These are phyloP conservation scores for Rhingia rostrata DNA, from an alignment of 2,888 invertebrate species.

Conservation along the genomic window DNA sequence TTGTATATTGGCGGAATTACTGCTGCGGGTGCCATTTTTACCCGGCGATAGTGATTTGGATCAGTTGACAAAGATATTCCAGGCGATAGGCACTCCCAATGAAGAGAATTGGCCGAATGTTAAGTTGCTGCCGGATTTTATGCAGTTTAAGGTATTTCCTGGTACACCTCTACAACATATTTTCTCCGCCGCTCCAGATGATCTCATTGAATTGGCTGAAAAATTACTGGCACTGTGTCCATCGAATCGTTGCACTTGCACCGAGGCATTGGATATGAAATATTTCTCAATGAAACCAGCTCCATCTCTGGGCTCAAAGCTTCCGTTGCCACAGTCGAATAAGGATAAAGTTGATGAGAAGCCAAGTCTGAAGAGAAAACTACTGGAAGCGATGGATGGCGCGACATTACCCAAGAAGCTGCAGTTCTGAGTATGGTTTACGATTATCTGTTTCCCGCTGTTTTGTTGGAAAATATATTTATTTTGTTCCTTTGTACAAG, in stretches of 20 bases:
- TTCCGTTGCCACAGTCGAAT: constrained; percentile 85
- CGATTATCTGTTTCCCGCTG: not conserved
- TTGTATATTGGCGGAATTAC: constrained; percentile 97
- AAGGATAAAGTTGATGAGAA: constrained; percentile 82
- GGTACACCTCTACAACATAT: constrained; percentile 94
- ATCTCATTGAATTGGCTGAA: constrained; percentile 92
- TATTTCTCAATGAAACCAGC: constrained; percentile 96
- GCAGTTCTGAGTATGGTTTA: constrained; percentile 83
- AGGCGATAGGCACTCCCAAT: constrained; percentile 96
- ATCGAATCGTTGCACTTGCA: constrained; percentile 90
- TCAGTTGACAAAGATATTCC: constrained; percentile 97
- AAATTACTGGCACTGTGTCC: constrained; percentile 92
- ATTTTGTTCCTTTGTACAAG: constrained; percentile 38
- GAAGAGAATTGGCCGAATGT: constrained; percentile 96
- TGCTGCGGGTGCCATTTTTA: constrained; percentile 95
- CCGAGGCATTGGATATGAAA: constrained; percentile 93
- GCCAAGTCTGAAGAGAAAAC: constrained; percentile 87
- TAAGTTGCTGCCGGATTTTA: constrained; percentile 92
- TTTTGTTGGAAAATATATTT: constrained; percentile 45
- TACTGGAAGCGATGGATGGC: constrained; percentile 86
- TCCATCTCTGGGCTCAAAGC: constrained; percentile 91
- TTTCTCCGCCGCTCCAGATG: constrained; percentile 97
- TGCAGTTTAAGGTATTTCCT: constrained; percentile 94
- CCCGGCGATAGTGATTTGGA: constrained; percentile 99
- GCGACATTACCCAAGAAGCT: constrained; percentile 85